phyloP scores from a whole-genome alignment of 2,888 invertebrate species.

The Callinectes sapidus region DNA sequence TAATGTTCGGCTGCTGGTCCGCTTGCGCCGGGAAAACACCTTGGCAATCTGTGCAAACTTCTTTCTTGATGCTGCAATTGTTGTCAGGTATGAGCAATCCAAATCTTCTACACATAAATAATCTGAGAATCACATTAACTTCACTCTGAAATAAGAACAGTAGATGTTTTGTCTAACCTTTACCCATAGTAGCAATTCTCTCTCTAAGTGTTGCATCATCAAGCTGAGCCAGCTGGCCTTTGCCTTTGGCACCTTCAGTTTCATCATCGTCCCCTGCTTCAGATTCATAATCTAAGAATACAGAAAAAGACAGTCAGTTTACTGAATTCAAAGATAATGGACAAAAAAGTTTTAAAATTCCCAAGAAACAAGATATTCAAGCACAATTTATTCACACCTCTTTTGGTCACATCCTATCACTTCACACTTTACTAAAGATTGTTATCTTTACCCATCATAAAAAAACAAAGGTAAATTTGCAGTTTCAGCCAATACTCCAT shows the following conservation, averaged over 20 bases:
- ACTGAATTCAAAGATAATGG: neutral
- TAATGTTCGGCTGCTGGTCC: conserved; percentile 73
- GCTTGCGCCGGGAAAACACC: conserved; percentile 82
- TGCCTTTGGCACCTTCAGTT: conserved; percentile 52
- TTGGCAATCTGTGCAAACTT: conserved; percentile 88
- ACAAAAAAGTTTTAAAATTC: neutral
- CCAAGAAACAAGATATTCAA: neutral
- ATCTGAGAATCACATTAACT: neutral
- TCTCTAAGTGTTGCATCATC: conserved; percentile 86
- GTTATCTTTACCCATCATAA: too few species aligned
- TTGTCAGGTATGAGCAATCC: neutral
- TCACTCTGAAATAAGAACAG: neutral
- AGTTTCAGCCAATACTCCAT: too few species aligned
- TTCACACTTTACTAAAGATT: too few species aligned
- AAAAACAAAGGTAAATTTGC: too few species aligned
- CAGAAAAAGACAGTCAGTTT: neutral
- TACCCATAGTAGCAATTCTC: conserved; percentile 88
- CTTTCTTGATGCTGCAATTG: conserved; percentile 83
- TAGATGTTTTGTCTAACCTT: conserved; percentile 79
- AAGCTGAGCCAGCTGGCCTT: conserved; percentile 70
- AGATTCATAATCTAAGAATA: conserved; percentile 59
- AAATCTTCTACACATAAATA: neutral
- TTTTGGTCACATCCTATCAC: too few species aligned
- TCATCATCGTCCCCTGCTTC: conserved; percentile 67
- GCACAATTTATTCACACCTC: too few species aligned